Percentiles rank a stretch among this genome's conserved stretches.
phyloP scores from a whole-genome alignment of 2,888 invertebrate genomes.

The Netelia inedita region DNA sequence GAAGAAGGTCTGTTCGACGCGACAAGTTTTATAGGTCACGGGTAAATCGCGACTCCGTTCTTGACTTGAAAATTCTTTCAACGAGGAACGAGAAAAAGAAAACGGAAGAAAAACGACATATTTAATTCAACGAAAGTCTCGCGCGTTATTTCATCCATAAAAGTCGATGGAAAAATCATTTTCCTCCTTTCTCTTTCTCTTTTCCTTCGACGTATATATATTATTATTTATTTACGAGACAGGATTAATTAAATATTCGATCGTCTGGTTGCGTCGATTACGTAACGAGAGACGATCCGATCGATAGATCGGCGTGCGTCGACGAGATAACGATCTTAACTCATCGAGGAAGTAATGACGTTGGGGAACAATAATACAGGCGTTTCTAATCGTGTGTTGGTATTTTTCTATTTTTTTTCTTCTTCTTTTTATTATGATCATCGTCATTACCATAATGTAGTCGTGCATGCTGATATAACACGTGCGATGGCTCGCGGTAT shows the following conservation, averaged over 20 bases:
- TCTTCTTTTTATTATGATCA: slow-evolving; percentile 6
- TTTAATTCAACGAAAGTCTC: slow-evolving; percentile 12
- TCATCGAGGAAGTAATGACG: slow-evolving; percentile 29
- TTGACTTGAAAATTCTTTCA: slow-evolving; percentile 9
- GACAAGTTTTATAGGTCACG: slow-evolving; percentile 63
- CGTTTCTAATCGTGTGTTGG: slow-evolving; percentile 28
- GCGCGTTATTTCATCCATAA: background rate
- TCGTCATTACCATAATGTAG: background rate
- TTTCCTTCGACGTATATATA: slow-evolving; percentile 11
- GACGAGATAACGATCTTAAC: slow-evolving; percentile 59
- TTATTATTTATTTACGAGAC: background rate
- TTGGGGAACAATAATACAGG: slow-evolving; percentile 58
- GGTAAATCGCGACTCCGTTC: slow-evolving; percentile 47
- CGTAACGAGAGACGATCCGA: slow-evolving; percentile 25
- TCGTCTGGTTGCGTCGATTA: slow-evolving; percentile 27
- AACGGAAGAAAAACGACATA: background rate
- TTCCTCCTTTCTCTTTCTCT: slow-evolving; percentile 64
- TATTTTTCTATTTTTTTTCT: background rate
- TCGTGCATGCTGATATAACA: slow-evolving; percentile 32
- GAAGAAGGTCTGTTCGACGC: slow-evolving; percentile 39
- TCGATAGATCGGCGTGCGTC: slow-evolving; percentile 36
- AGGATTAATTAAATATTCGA: slow-evolving; percentile 42
- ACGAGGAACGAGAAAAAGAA: background rate
- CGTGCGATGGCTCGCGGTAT: slow-evolving; percentile 26
- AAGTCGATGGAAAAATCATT: slow-evolving; percentile 43